A percentile compares a stretch with the other conserved stretches of the same genome.
phyloP scores from a whole-genome alignment of 2,113 vertebrate genomes.

The Pterocles gutturalis region DNA sequence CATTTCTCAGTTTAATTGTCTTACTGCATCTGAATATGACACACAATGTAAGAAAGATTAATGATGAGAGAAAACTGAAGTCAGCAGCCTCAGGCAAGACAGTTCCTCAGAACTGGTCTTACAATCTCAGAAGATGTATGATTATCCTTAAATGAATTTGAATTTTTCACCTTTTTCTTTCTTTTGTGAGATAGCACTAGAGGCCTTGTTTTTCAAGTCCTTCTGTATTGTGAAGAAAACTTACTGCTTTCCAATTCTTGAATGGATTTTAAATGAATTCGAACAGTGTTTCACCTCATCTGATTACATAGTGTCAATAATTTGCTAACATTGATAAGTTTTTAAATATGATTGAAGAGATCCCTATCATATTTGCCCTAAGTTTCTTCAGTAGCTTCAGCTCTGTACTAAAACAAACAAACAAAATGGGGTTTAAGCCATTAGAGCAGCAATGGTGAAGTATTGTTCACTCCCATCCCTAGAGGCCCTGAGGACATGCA shows the following conservation, averaged over 20 bases:
- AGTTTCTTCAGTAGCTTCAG: not conserved
- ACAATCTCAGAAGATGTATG: not conserved
- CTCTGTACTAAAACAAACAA: not conserved
- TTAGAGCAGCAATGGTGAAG: not conserved
- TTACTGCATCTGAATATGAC: constrained; percentile 19
- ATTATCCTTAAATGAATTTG: constrained; percentile 37
- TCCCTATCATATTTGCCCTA: not conserved
- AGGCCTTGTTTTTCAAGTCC: not conserved
- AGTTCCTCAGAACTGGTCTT: constrained; percentile 15
- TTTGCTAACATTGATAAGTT: not conserved
- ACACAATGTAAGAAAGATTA: constrained; percentile 21
- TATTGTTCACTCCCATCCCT: not conserved
- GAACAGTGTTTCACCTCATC: not conserved
- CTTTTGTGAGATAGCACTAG: not conserved
- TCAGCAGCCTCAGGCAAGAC: constrained; percentile 32
- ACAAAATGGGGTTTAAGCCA: not conserved
- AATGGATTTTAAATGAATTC: not conserved
- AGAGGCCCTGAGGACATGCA: not conserved
- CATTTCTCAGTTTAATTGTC: constrained; percentile 49
- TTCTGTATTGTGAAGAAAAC: not conserved
- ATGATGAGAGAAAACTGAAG: constrained; percentile 35
- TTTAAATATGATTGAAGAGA: not conserved
- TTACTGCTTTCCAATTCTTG: not conserved
- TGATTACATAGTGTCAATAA: not conserved
- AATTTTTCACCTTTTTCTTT: constrained; percentile 2